Base-by-base conservation (phyloP, 2,113 vertebrate genomes). In the Corythornis cristatus region DNA sequence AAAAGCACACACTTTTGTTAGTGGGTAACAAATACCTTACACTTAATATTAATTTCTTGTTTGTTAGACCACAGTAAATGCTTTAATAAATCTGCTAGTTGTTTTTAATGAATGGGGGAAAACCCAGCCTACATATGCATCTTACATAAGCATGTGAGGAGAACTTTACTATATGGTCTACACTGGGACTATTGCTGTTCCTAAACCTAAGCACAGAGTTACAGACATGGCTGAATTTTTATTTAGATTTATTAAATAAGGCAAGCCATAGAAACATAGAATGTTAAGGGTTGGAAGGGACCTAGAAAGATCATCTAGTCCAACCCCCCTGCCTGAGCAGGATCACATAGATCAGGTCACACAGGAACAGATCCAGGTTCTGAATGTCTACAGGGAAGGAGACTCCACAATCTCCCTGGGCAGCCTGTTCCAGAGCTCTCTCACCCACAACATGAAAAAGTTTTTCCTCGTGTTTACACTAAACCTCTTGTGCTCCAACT, bases 1-100 rank as follows among this genome's bases (percentile, higher is more conserved):
- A 88, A 93, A 70, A 25, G 88, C 74, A 78, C 51, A 48, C 31
- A 14, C 70, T 23, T 60, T 37, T 54, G 67, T 78, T 61, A 72
- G 46, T 86, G n/a, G 61, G 57, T 68, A 77, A 77, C 50, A 70
- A 93, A 82, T 26, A 29, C 31, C 40, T 53, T 73, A 37, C 26
- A 45, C 65, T 73, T 62, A 88, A 60, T 91, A 77, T 83, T 84
- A 51, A 57, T 67, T 88, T 57, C 58, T 54, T 87, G 58, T 57
- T 76, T 58, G 45, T 33, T 71, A 64, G 48, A 71, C 66, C 61
- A 40, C 16, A 21, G 35, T 60, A 88, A 93, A 53, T 70, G 48
- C 35, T 93, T 89, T 60, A 71, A 83, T 70, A 42, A 37, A 23
- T 25, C 31, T 71, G 45, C 60, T 84, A 74, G 75, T 64, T 74